Conservation (phyloP, 2,888 invertebrate genomes). For the Hyalella azteca region DNA sequence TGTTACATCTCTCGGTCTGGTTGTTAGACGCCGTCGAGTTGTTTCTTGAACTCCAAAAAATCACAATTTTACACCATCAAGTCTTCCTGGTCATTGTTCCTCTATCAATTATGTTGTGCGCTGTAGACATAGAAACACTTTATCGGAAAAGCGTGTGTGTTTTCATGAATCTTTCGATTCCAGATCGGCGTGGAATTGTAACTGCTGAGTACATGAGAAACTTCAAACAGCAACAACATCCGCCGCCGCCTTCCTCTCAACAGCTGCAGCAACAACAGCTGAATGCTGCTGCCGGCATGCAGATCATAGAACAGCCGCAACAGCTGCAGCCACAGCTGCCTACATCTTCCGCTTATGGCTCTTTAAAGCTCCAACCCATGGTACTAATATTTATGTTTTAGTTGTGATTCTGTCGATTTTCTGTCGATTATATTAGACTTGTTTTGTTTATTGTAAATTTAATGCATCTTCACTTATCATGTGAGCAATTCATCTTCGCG, state of each 20-base stretch:
- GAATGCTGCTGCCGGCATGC: slow-evolving; percentile 21
- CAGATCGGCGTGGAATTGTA: slow-evolving; percentile 56
- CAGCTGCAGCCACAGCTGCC: slow-evolving; percentile 4
- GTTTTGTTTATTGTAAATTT: too few species aligned
- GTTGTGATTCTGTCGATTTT: background rate
- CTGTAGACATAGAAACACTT: background rate
- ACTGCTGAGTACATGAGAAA: slow-evolving; percentile 53
- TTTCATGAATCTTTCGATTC: background rate
- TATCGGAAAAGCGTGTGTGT: background rate
- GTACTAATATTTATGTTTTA: too few species aligned
- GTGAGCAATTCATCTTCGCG: too few species aligned
- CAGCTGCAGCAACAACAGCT: slow-evolving; percentile 16
- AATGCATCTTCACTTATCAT: too few species aligned
- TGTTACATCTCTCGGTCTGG: too few species aligned
- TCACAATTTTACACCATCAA: too few species aligned
- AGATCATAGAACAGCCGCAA: slow-evolving; percentile 23
- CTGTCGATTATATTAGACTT: too few species aligned
- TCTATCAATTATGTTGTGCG: too few species aligned
- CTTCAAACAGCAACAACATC: slow-evolving; percentile 40
- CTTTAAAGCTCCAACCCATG: background rate
- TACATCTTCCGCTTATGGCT: background rate
- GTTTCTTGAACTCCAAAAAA: too few species aligned
- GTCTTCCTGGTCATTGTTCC: too few species aligned
- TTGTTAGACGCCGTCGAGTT: too few species aligned
- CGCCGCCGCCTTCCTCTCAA: background rate